Percentiles rank a stretch among this genome's conserved stretches.
These are phyloP conservation scores for Sepiola atlantica DNA, from an alignment of 2,888 invertebrate genomes.

Conservation along the genomic window DNA sequence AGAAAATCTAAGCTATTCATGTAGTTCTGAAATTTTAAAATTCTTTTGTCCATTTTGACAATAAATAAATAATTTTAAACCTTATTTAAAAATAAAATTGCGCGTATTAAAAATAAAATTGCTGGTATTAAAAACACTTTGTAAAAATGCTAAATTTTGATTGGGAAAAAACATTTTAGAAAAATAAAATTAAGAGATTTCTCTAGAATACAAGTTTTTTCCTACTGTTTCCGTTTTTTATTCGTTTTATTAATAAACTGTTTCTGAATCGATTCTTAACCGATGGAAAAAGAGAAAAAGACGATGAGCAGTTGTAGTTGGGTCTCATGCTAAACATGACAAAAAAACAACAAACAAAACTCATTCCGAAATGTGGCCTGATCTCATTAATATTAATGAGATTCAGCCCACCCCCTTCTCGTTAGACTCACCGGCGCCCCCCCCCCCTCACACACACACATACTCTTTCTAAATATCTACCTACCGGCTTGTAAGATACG, in stretches of 20 bases:
- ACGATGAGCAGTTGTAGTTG: neutral
- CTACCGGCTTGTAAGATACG: neutral
- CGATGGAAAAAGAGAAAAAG: neutral
- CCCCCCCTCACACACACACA: too few relatives aligned
- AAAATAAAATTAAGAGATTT: too few relatives aligned
- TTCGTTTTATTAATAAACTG: neutral
- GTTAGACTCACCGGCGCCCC: neutral
- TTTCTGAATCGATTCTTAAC: neutral
- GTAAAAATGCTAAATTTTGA: too few relatives aligned
- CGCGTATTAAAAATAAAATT: too few relatives aligned
- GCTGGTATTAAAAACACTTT: too few relatives aligned
- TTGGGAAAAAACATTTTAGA: too few relatives aligned
- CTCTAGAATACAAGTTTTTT: too few relatives aligned
- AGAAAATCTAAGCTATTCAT: too few relatives aligned
- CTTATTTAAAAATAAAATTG: too few relatives aligned
- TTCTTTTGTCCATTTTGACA: too few relatives aligned
- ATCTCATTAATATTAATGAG: conserved; percentile 32
- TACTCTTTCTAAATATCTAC: neutral
- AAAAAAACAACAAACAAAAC: neutral
- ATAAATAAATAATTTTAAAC: too few relatives aligned
- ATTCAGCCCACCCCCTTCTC: neutral
- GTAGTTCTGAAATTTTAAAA: too few relatives aligned
- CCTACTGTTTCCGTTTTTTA: neutral
- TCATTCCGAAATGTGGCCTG: neutral
- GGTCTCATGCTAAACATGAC: neutral